phyloP scores from a whole-genome alignment of 2,797 vertebrate genomes.

The Aselliscus stoliczkanus region DNA sequence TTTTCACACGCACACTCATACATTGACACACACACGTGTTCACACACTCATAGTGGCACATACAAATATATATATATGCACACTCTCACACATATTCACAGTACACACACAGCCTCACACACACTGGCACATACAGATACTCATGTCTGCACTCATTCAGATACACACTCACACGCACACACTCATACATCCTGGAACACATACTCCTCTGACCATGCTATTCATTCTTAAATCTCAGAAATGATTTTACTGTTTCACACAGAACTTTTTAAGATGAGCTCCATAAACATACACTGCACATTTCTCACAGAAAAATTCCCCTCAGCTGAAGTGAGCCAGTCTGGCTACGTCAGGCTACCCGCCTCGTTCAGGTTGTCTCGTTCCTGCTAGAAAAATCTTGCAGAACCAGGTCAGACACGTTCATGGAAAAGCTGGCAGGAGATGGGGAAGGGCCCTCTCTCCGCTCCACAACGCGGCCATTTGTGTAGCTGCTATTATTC shows the following conservation, averaged over 20 bases:
- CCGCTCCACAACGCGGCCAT: constrained; percentile 60
- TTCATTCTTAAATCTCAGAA: background rate
- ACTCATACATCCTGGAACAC: too few species aligned
- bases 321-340: background rate
- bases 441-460: constrained; percentile 53
- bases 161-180: too few species aligned
- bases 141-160: too few species aligned
- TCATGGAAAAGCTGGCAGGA: constrained; percentile 4
- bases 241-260: rapidly evolving
- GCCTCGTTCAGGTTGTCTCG: background rate
- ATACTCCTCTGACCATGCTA: background rate
- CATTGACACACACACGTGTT: background rate
- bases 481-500: constrained; percentile 71
- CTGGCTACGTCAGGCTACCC: background rate
- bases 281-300: rapidly evolving
- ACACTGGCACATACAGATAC: background rate
- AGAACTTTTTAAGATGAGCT: rapidly evolving
- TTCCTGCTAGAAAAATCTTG: background rate
- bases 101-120: background rate
- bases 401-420: constrained; percentile 35
- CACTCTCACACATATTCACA: background rate
- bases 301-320: background rate
- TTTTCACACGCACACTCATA: background rate
- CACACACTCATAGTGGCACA: background rate
- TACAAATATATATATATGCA: rapidly evolving